These are phyloP conservation scores for Thunnus thynnus DNA, from an alignment of 2,113 vertebrate genomes.

Conservation along the genomic window DNA sequence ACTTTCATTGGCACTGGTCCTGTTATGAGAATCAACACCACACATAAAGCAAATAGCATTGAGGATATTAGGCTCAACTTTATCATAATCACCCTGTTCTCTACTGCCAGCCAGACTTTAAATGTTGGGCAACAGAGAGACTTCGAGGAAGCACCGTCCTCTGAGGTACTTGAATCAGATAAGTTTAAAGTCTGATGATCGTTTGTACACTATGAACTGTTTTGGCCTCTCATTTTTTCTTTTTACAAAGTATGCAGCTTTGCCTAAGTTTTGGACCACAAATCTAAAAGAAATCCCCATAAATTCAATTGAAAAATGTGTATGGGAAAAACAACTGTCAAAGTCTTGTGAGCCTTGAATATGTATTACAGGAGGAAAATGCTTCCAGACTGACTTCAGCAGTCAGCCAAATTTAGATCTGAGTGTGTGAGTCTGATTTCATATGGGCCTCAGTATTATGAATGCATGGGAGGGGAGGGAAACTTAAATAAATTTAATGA, in stretches of 20 bases:
- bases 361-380: not conserved
- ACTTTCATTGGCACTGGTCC: not conserved
- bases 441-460: not conserved
- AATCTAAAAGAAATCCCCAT: not conserved
- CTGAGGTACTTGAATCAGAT: not conserved
- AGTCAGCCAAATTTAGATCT: not conserved
- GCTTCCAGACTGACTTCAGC: not conserved
- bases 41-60: not conserved
- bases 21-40: not conserved
- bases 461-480: not conserved
- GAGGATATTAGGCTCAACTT: not conserved
- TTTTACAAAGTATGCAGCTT: not conserved
- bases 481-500: not conserved
- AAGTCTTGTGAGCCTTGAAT: constrained; percentile 5
- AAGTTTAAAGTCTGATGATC: not conserved
- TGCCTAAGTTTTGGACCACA: not conserved
- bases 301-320: not conserved
- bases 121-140: not conserved
- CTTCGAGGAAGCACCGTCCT: not conserved
- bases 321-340: not conserved
- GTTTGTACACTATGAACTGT: not conserved
- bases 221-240: too few species aligned
- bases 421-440: not conserved
- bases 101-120: not conserved
- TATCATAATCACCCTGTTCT: not conserved